Percentiles rank a stretch among this genome's conserved stretches.
phyloP scores from a whole-genome alignment of 2,797 vertebrate genomes.

The Tympanoctomys barrerae region DNA sequence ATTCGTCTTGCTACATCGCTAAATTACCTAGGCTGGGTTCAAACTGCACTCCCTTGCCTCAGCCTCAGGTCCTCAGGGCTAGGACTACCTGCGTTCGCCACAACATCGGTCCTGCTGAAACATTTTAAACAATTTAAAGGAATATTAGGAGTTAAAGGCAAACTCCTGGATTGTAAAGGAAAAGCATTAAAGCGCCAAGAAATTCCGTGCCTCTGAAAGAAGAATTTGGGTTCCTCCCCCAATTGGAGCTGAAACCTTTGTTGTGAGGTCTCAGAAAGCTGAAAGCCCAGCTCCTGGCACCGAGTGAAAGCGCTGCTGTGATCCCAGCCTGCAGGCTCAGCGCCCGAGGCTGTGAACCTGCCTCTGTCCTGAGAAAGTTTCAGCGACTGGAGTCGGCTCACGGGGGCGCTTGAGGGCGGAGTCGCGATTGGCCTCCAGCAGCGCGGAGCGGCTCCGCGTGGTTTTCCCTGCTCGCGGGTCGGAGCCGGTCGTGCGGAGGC shows the following conservation, averaged over 20 bases:
- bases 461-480: background rate
- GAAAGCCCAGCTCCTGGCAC: background rate
- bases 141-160: conserved; percentile 15
- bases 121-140: background rate
- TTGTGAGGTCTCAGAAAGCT: background rate
- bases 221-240: background rate
- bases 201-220: background rate
- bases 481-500: background rate
- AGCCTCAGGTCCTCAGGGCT: background rate
- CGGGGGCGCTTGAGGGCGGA: background rate
- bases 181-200: conserved; percentile 45
- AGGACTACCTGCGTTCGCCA: background rate
- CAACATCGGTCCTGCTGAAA: background rate
- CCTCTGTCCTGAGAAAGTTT: background rate
- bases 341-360: background rate
- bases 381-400: background rate
- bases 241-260: background rate
- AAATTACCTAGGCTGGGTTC: background rate
- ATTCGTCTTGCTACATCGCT: background rate
- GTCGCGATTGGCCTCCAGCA: background rate
- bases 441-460: background rate
- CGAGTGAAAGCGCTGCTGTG: conserved; percentile 57
- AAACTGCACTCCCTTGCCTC: background rate
- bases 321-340: background rate
- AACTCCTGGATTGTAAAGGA: conserved; percentile 47